A percentile compares a stretch with the other conserved stretches of the same genome.
Conservation (phyloP, 2,113 vertebrate genomes). For the Oncorhynchus nerka region DNA sequence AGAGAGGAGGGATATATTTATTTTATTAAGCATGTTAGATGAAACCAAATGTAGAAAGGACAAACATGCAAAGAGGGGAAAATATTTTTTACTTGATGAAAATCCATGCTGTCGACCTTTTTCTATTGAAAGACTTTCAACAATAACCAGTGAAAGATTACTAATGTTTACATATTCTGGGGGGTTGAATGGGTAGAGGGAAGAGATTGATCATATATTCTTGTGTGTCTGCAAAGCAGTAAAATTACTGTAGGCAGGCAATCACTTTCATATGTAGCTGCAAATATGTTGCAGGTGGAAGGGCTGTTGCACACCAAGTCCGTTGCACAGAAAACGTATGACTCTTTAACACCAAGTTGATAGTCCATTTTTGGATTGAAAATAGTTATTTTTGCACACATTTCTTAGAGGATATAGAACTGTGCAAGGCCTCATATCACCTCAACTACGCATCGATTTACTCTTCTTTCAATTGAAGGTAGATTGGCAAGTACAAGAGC, state of each 20-base stretch:
- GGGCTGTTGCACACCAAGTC: constrained; percentile 24
- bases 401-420: constrained; percentile 35
- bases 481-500: constrained; percentile 47
- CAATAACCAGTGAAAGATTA: constrained; percentile 44
- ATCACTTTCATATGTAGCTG: constrained; percentile 48
- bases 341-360: constrained; percentile 34
- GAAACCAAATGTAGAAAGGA: constrained; percentile 50
- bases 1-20: constrained; percentile 39
- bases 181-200: constrained; percentile 44
- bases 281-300: constrained; percentile 25
- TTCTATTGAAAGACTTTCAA: constrained; percentile 49
- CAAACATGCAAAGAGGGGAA: constrained; percentile 35
- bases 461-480: constrained; percentile 50
- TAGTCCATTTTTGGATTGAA: no score
- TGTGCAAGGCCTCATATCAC: constrained; percentile 55
- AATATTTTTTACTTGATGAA: constrained; percentile 57
- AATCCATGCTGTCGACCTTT: constrained; percentile 56
- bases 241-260: constrained; percentile 45
- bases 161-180: constrained; percentile 51
- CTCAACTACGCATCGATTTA: constrained; percentile 59
- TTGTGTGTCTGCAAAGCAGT: constrained; percentile 38
- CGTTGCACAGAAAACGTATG: constrained; percentile 16
- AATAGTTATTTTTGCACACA: background rate
- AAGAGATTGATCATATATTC: constrained; percentile 41
- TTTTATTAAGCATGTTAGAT: constrained; percentile 50